Percentiles rank a stretch among this genome's conserved stretches.
phyloP scores from a whole-genome alignment of 2,888 invertebrate species.

The Mythimna pallens region DNA sequence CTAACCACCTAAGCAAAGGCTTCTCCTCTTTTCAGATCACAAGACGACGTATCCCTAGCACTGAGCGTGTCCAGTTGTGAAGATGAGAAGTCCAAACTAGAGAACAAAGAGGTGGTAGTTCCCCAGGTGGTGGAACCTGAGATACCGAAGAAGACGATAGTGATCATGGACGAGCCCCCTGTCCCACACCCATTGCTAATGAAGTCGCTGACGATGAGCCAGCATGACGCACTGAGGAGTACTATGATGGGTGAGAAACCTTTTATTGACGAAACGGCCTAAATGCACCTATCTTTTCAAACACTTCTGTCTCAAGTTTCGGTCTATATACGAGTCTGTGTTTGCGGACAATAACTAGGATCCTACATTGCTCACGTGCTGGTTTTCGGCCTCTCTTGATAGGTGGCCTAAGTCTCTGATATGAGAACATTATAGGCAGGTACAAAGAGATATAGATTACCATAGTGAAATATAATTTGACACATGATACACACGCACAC shows the following conservation, averaged over 20 bases:
- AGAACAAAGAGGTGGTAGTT: constrained; percentile 70
- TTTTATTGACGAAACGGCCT: not conserved
- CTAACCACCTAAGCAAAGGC: not conserved
- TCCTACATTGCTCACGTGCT: no score
- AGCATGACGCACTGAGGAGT: constrained; percentile 83
- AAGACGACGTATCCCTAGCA: constrained; percentile 88
- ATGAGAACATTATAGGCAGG: not conserved
- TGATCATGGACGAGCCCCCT: constrained; percentile 84
- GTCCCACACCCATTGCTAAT: constrained; percentile 87
- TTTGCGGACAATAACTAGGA: no score
- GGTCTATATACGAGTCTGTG: no score
- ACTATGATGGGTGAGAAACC: constrained; percentile 85
- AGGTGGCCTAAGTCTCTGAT: not conserved
- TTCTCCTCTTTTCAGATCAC: constrained; percentile 76
- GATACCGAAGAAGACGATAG: constrained; percentile 83
- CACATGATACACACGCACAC: not conserved
- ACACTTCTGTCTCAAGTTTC: no score
- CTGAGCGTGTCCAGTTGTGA: constrained; percentile 89
- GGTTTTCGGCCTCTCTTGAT: not conserved
- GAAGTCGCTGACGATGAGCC: constrained; percentile 87
- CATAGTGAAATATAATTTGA: not conserved
- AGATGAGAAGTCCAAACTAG: constrained; percentile 86
- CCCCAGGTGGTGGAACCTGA: constrained; percentile 72
- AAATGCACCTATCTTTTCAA: not conserved
- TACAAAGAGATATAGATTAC: not conserved